These are phyloP conservation scores for Tillus elongatus DNA, from an alignment of 2,888 invertebrate species.

Conservation along the genomic window DNA sequence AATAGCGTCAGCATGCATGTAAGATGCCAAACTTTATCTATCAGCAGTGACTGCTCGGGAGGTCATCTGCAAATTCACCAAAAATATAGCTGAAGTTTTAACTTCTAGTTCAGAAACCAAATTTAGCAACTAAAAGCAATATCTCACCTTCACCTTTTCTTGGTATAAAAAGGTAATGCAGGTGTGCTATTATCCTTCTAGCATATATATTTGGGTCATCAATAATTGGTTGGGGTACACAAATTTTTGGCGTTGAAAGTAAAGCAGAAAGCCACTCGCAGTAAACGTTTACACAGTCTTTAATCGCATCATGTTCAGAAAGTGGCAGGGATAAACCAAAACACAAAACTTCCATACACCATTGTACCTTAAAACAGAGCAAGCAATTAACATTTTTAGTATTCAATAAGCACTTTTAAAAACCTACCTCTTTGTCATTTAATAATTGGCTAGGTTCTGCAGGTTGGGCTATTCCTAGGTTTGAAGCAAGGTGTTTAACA, in stretches of 20 bases:
- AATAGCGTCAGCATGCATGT: too few species aligned
- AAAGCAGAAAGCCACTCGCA: slow-evolving; percentile 93
- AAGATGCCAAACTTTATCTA: too few species aligned
- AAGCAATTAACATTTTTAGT: too few species aligned
- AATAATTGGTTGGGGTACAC: slow-evolving; percentile 80
- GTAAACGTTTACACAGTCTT: slow-evolving; percentile 93
- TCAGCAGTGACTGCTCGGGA: too few species aligned
- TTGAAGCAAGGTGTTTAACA: slow-evolving; percentile 65
- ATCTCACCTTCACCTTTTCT: slow-evolving; percentile 80
- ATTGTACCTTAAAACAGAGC: slow-evolving; percentile 58
- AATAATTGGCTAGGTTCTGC: slow-evolving; percentile 75
- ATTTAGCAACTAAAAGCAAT: slow-evolving; percentile 3
- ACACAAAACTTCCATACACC: slow-evolving; percentile 82
- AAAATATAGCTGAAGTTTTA: too few species aligned
- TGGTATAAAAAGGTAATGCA: slow-evolving; percentile 91
- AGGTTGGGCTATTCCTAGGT: slow-evolving; percentile 64
- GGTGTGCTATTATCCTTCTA: slow-evolving; percentile 80
- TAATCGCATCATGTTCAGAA: slow-evolving; percentile 85
- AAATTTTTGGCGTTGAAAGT: slow-evolving; percentile 71
- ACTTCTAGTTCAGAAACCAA: slow-evolving; percentile 7
- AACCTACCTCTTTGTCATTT: slow-evolving; percentile 71
- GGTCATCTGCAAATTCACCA: too few species aligned
- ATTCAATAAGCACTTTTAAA: neutral
- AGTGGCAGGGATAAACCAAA: slow-evolving; percentile 85
- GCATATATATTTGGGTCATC: slow-evolving; percentile 87